Base-by-base conservation (phyloP, 2,113 vertebrate species). In the Trichomycterus rosablanca region DNA sequence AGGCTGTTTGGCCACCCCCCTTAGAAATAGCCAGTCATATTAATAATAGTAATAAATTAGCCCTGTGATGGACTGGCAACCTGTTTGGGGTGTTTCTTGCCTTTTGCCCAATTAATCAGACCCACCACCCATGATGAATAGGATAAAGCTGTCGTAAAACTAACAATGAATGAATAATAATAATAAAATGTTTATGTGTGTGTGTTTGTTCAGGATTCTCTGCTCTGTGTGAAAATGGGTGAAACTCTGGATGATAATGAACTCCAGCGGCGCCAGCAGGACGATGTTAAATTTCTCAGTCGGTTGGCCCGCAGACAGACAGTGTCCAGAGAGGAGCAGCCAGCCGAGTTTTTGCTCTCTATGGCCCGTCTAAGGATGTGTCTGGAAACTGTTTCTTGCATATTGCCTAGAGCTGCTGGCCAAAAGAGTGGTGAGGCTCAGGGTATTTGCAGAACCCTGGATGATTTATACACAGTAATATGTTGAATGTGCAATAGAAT, bases 301-400 rank as follows among this genome's bases (percentile, higher is more conserved):
- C 68, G 83, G 18, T 4, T 84, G 0, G 77, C 75, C 53, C 69
- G 78, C 28, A 74, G 56, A 11, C 80, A 80, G 70, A 81, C 61
- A 15, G 63, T 77, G 2, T 51, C 32, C 40, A 56, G 73, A 39
- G 48, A 58, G 14, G 60, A 73, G 9, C 79, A 84, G 34, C 82
- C 83, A 0, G 76, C 76, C 0, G 82, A 83, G 63, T 87, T 86
- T 72, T 75, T 88, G 44, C 81, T 86, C 37, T 73, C 57, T 68
- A 46, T 72, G 1, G 84, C 82, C 53, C 67, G 20, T 6, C 77
- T 88, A 23, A 68, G 80, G 8, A 61, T 78, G 0, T 82, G 77
- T 46, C 68, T 88, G 63, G 77, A 46, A 56, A 16, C 42, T 0
- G 80, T 84, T n/a, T 80, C 85, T 3, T 3, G 0, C 5, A 66